Conservation (phyloP, 2,888 invertebrate genomes). For the Ernsta delagoae region DNA sequence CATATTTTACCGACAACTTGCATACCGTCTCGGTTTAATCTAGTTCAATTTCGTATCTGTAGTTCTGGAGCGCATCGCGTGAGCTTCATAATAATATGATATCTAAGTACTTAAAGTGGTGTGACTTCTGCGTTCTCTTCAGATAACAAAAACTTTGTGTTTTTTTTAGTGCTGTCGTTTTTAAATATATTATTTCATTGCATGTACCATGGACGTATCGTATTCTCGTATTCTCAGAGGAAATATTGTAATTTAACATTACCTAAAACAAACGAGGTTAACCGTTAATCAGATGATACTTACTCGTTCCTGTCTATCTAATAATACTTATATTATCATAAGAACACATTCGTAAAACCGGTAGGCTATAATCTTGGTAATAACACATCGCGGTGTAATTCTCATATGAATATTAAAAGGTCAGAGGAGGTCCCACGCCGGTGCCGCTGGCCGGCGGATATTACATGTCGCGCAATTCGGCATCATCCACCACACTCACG, state of each 20-base stretch:
- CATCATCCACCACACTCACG: constrained; percentile 11
- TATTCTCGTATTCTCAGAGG: too few relatives aligned
- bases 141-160: too few relatives aligned
- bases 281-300: background rate
- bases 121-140: too few relatives aligned
- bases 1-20: constrained; percentile 32
- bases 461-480: constrained; percentile 33
- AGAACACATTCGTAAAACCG: background rate
- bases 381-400: constrained; percentile 17
- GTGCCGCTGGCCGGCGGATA: constrained; percentile 30
- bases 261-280: too few relatives aligned
- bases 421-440: constrained; percentile 32
- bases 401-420: constrained; percentile 32
- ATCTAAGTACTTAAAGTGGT: too few relatives aligned
- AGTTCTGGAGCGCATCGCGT: constrained; percentile 6
- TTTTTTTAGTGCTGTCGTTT: too few relatives aligned
- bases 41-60: constrained; percentile 2
- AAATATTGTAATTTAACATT: too few relatives aligned
- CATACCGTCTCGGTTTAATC: constrained; percentile 11
- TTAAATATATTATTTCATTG: too few relatives aligned
- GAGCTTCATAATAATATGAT: background rate
- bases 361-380: constrained; percentile 29
- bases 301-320: too few relatives aligned
- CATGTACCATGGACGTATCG: too few relatives aligned
- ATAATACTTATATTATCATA: too few relatives aligned